Evolutionary conservation across 2,113 vertebrate genomes (phyloP), one percentile per base, ranked within the genome.

Genomic region (Coptodon rendalli): DNA sequence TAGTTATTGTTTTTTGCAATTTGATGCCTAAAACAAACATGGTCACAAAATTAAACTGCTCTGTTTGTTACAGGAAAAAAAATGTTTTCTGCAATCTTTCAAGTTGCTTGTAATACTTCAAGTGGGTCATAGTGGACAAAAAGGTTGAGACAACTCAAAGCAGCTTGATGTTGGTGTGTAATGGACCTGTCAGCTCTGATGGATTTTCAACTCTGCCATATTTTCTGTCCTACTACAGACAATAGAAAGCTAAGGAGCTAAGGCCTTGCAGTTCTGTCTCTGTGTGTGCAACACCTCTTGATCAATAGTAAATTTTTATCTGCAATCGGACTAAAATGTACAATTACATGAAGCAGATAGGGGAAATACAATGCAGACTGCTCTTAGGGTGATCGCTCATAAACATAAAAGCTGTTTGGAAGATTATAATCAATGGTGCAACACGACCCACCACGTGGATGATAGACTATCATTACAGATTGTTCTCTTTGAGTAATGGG

Each of bases 381-480:
- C 92, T 94, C 87, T 96, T 94, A 95, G 90, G 92, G 89, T 89
- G 93, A 95, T 94, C 95, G 94, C 94, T 95, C 95, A 96, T 96
- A 95, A 96, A 93, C 95, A 96, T 96, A 95, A 95, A 95, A 95
- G 95, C 94, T 81, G 91, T 95, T 95, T 92, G 92, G 93, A 93
- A 91, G 91, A 96, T 93, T 92, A 91, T 94, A 95, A 96, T 96
- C 95, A 96, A 95, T 96, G 94, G 87, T 90, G 94, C 94, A 94
- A 94, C 91, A 81, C 92, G 93, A 95, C 94, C 96, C 93, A 95
- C 93, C 95, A 88, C 87, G 90, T 89, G 93, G 95, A 94, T 93
- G 95, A 96, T 94, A 93, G 93, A 93, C 94, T 90, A 95, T 95
- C 95, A 95, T 96, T 96, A 95, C 94, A 88, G 94, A 96, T 95